Conservation (phyloP, 2,888 invertebrate species). For the Ferrisia virgata region DNA sequence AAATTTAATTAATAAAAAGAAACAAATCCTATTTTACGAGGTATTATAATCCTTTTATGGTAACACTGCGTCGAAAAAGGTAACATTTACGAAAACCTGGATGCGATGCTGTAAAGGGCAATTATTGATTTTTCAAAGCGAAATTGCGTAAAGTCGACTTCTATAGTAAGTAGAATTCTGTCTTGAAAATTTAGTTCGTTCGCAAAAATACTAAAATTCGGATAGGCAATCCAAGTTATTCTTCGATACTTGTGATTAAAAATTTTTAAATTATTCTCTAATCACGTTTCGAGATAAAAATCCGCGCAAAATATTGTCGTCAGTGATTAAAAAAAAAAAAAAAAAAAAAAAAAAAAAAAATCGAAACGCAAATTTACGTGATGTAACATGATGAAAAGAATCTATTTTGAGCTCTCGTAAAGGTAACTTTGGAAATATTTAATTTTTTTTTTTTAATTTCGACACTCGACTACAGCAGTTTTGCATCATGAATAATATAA, state of each 20-base stretch:
- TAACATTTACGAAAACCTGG: conserved; percentile 4
- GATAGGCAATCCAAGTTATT: too few relatives aligned
- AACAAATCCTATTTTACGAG: too few relatives aligned
- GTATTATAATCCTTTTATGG: neutral
- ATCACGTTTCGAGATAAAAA: too few relatives aligned
- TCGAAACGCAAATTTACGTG: neutral
- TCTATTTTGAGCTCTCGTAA: neutral
- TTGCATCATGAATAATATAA: neutral
- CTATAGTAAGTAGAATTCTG: neutral
- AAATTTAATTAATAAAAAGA: too few relatives aligned
- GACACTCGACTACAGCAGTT: neutral
- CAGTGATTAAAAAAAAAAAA: too few relatives aligned
- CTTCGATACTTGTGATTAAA: too few relatives aligned
- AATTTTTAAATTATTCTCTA: too few relatives aligned
- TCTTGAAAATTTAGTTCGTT: neutral
- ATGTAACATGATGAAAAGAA: neutral
- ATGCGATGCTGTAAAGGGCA: conserved; percentile 7
- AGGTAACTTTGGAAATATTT: too few relatives aligned
- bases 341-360: neutral
- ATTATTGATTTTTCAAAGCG: conserved; percentile 32
- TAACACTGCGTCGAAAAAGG: neutral
- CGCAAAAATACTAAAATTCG: neutral
- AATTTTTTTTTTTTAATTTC: neutral
- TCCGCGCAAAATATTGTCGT: too few relatives aligned
- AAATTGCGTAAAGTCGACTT: neutral